Evolutionary conservation across 2,888 invertebrate species (phyloP), one percentile per base, ranked within the genome.

Genomic region (Bombylius major): DNA sequence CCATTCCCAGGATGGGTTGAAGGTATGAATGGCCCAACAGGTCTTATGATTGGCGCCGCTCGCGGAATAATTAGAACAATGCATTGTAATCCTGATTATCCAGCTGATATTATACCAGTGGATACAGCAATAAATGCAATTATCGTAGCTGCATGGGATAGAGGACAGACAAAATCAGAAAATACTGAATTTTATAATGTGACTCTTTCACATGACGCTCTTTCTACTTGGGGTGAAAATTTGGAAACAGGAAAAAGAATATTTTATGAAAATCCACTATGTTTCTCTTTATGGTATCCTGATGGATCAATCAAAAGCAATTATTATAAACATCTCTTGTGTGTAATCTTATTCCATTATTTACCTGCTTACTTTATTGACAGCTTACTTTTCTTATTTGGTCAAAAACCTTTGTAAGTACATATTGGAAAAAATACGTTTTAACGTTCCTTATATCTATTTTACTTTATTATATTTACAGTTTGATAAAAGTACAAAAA

Each of bases 1-100:
- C 92, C 91, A 0, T 70, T 83, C 59, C 83, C 86, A 0, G 95
- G 95, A 11, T 95, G 93, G 93, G 85, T 94, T 54, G 92, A 94
- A 70, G 93, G 89, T 64, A 76, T 90, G 52, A 93, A 94, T 67
- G 95, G 95, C 1, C 89, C 94, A 0, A 90, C 91, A 4, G 93
- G 94, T 0, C 70, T 90, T 1, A 71, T 92, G 64, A 81, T 89
- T 4, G 89, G 84, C 0, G 88, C 83, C 13, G 88, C 89, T 1
- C 89, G 90, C 73, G 93, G 82, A 45, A 85, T 93, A 1, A 83
- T 94, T 39, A 80, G 93, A 3, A 83, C 88, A 0, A 88, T 94
- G 88, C 85, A 87, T 60, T 88, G 87, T 66, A 62, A 75, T 63
- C 73, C 74, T 9, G 69, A 73, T 3, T 81, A 81, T 59, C 65